Base-by-base conservation (phyloP, 2,113 vertebrate species). In the Loxodonta africana region DNA sequence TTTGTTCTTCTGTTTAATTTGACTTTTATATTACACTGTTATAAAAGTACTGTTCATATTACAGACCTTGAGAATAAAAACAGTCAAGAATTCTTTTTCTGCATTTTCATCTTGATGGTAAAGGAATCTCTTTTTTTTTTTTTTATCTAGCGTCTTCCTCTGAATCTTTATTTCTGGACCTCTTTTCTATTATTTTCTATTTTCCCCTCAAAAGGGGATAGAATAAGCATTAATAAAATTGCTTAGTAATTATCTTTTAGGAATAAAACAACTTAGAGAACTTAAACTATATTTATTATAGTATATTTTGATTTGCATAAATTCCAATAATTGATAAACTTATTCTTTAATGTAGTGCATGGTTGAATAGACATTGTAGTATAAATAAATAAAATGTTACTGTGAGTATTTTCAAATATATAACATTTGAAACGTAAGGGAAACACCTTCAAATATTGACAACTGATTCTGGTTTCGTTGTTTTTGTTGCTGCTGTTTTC, bases 11-110 rank as follows among this genome's bases (percentile, higher is more conserved):
- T 83, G 9, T 85, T 95, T 91, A 62, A 77, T 89, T 94, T 90
- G 90, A 86, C 53, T 91, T 44, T n/a, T 88, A 1, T 83, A 33
- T 91, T 94, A 28, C 12, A 53, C 33, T 86, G 17, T 41, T 83
- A 95, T 80, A 9, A 82, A 94, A 87, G 46, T 94, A 82, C 15
- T 86, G 25, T 86, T 89, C 26, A 62, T 91, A 23, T 67, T 97
- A 48, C 1, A 90, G 92, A 80, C 25, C 90, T 90, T 81, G 28
- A 74, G 46, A 94, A 78, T 76, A 87, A 95, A 87, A 37, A 77
- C 37, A 88, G 28, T 94, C 25, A 86, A 78, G 8, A 92, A 63
- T 53, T 48, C 33, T 85, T 96, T 83, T 74, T 44, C 25, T 71
- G 0, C 80, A 6, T 89, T 95, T 94, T 67, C 6, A 37, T 82